Percentiles rank a stretch among this genome's conserved stretches.
Evolutionary conservation across 2,113 vertebrate genomes (phyloP).

Genomic region (Pipra filicauda): DNA sequence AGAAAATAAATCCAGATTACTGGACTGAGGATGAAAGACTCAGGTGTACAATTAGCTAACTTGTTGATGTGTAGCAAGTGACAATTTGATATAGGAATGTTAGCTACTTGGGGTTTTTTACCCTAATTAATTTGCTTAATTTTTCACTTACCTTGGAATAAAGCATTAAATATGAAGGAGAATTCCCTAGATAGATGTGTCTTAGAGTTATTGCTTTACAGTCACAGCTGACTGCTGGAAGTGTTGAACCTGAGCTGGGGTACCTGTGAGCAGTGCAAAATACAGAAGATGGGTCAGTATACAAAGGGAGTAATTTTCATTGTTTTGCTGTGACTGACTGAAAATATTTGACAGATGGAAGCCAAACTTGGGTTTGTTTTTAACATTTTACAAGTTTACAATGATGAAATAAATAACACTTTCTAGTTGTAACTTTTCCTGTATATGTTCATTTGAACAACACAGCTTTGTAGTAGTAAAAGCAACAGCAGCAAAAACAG

Average conservation of each 20-base stretch:
- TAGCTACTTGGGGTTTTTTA: background rate
- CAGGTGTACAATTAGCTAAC: background rate
- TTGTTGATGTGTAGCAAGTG: background rate
- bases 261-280: accelerated
- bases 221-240: background rate
- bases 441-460: background rate
- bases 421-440: background rate
- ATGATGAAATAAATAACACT: background rate
- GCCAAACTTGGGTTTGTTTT: background rate
- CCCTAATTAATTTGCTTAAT: background rate
- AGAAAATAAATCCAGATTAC: background rate
- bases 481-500: background rate
- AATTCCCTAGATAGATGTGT: background rate
- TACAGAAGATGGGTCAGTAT: background rate
- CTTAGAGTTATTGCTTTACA: background rate
- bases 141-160: background rate
- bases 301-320: background rate
- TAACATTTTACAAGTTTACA: background rate
- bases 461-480: background rate
- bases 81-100: background rate
- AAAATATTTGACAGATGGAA: background rate
- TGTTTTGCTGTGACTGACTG: background rate
- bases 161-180: background rate
- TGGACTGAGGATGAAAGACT: background rate
- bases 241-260: background rate